Base-by-base conservation (phyloP, 1,140 invertebrate species). In the Agrypnia vestita region DNA sequence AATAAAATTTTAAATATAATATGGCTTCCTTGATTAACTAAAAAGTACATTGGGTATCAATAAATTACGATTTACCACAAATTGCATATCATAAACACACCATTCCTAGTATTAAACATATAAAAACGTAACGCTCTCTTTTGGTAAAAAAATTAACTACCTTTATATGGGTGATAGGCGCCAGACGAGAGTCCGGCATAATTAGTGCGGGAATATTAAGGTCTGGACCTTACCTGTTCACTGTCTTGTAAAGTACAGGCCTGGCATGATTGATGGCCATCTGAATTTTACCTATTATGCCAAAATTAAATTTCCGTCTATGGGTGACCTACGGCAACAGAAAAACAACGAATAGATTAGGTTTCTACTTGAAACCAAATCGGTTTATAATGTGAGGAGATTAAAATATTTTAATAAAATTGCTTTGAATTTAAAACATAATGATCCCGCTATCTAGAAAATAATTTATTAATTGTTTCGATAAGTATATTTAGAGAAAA, bases 241-340 rank as follows among this genome's bases (percentile, higher is more conserved):
- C 47, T 51, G 69, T 55, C 69, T n/a, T 47, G 44, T 17, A 69
- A 69, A 69, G 44, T 69, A 47, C 44, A 69, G 64, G 64, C 35
- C 4, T n/a, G n/a, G 49, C 8, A 15, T 53, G 69, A 55, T 55
- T 25, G 69, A 73, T 71, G 43, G 46, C 69, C 49, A 53, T 51
- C 15, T 71, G 67, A 49, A 71, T 71, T 51, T 55, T 73, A 73
- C 21, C 69, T 73, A 73, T 73, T 55, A 44, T 73, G 69, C 69
- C 69, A 73, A 73, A 73, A 73, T 73, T 73, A 73, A 47, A n/a
- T 35, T 21, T 13, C 49, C 53, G 53, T 71, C 46, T 49, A 1
- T 10, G 7, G 43, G 64, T 73, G 49, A 73, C 69, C 69, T 17
- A 43, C 19, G 69, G 49, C 69, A 51, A 25, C 12, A 49, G n/a